phyloP scores from a whole-genome alignment of 2,797 vertebrate genomes.

The Orientallactaga sibirica region DNA sequence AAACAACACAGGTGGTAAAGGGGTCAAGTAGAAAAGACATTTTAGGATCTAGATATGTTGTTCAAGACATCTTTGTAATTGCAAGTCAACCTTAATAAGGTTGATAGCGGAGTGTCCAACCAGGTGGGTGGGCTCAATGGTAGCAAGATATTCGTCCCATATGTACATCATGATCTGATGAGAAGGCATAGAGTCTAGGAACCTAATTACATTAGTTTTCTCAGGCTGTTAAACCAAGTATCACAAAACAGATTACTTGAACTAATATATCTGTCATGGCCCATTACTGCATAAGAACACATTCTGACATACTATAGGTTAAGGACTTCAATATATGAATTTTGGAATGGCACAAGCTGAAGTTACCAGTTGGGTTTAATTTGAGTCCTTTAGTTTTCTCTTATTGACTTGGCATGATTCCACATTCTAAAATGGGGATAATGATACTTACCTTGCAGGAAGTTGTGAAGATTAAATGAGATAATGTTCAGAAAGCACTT shows the following conservation, averaged over 20 bases:
- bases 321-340: slow-evolving; percentile 20
- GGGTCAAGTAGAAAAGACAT: not conserved
- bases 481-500: slow-evolving; percentile 39
- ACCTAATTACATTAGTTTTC: not conserved
- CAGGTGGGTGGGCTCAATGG: not conserved
- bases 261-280: not conserved
- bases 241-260: not conserved
- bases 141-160: not conserved
- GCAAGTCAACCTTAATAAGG: not conserved
- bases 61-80: not conserved
- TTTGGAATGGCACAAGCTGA: not conserved
- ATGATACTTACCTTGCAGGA: slow-evolving; percentile 42
- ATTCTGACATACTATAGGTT: not conserved
- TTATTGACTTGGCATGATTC: not conserved
- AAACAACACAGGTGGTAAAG: not conserved
- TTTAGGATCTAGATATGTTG: not conserved
- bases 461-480: slow-evolving; percentile 54
- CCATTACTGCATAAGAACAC: not conserved
- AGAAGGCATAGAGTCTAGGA: not conserved
- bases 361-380: not conserved
- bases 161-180: not conserved
- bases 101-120: not conserved
- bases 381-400: slow-evolving; percentile 17
- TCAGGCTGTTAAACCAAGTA: not conserved
- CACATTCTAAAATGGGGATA: slow-evolving; percentile 22